Base-by-base conservation (phyloP, 2,113 vertebrate species). In the Acanthochromis polyacanthus region DNA sequence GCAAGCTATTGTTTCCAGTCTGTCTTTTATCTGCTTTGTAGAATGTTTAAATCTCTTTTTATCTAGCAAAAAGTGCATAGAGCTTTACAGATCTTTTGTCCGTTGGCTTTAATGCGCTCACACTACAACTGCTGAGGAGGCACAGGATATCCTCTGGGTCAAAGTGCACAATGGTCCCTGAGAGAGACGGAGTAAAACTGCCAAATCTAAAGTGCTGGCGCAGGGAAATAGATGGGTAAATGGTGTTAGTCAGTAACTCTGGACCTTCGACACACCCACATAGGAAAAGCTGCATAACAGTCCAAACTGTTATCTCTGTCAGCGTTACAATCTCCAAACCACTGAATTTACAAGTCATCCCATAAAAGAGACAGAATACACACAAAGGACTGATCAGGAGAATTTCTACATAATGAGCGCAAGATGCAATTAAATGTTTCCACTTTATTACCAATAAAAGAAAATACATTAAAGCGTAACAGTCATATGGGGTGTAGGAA, bases 111-210 rank as follows among this genome's bases (percentile, higher is more conserved):
- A 15, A 25, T 38, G 60, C 5, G 14, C 74, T 78, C 12, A 11
- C 6, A n/a, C 71, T 83, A 46, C 61, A 83, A 75, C 55, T 87
- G 91, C 83, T 93, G 92, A 90, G 75, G 59, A 80, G 36, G 85
- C 88, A 89, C 89, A 89, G 92, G 91, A 93, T 91, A 85, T 92
- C 90, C 91, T 93, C 78, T 89, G 71, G 92, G 90, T 93, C 91
- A 92, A 93, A 92, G 94, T 91, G 85, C 92, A 89, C 80, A 77
- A 52, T 80, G 75, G 67, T 71, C 74, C 84, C 84, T 64, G 62
- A 57, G 83, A 81, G 82, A 71, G 51, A 85, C 43, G 38, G 58
- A 68, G 81, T 63, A 71, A 86, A 88, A 85, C 76, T 70, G 61
- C 71, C 74, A 74, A 71, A 64, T 46, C 55, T 85, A 87, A 92